Evolutionary conservation across 2,888 invertebrate species (phyloP), one percentile per base, ranked within the genome.

Genomic region (Eupithecia abbreviata): DNA sequence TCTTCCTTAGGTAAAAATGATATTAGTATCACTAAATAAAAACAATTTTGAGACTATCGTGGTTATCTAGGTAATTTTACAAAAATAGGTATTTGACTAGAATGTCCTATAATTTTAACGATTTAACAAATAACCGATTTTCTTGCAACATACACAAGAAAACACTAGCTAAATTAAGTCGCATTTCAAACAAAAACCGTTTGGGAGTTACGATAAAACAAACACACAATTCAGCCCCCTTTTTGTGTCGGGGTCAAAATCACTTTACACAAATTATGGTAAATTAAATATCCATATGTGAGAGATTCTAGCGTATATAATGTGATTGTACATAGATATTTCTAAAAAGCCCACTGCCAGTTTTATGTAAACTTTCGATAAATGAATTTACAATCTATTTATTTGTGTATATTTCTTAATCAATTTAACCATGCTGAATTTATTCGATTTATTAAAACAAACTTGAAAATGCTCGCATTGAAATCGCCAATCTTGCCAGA

Each of bases 401-500:
- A 55, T n/a, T 55, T 55, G 10, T 18, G 18, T 18, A 2, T 47
- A 58, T 58, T 58, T 58, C 58, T 18, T 18, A 9, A 18, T 18
- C 9, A 58, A 58, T 58, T 51, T 0, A 10, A 9, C 10, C 55
- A n/a, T 62, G 18, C 9, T 58, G 62, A 62, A 62, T 18, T 62
- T 62, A 62, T 62, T 30, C 30, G 2, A 62, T 18, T 58, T 58
- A 18, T 30, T 62, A 62, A 62, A 62, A 12, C 5, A 4, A 55
- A n/a, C 1, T n/a, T 55, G n/a, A n/a, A n/a, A n/a, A 55, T n/a
- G 55, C n/a, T 55, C n/a, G n/a, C 9, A 55, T 55, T 18, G 18
- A n/a, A 58, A 58, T 58, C 18, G 58, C 58, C 18, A 58, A 18
- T 62, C 62, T 62, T 62, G 62, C 62, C 62, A 62, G 62, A 62